Percentiles rank a stretch among this genome's conserved stretches.
Evolutionary conservation across 2,888 invertebrate species (phyloP).

Genomic region (Druceiella hillmani): DNA sequence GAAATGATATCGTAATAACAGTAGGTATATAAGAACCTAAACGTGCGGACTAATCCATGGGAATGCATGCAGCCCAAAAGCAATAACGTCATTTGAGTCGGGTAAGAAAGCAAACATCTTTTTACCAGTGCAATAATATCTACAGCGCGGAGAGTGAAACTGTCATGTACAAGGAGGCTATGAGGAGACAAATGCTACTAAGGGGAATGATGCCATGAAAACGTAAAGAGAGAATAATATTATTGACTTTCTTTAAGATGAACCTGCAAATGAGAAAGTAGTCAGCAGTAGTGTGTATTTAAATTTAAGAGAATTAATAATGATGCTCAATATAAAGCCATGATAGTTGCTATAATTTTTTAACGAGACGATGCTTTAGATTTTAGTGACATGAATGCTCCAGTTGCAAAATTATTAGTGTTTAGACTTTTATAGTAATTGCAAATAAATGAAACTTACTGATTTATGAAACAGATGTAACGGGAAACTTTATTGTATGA

Average conservation of each 20-base stretch:
- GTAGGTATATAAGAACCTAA: no score
- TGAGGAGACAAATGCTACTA: slow-evolving; percentile 12
- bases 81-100: no score
- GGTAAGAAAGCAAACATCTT: slow-evolving; percentile 8
- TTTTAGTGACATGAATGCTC: slow-evolving; percentile 17
- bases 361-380: slow-evolving; percentile 19
- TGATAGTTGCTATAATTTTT: slow-evolving; percentile 24
- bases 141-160: slow-evolving; percentile 12
- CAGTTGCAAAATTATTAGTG: slow-evolving; percentile 20
- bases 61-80: no score
- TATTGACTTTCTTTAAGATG: slow-evolving; percentile 16
- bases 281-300: slow-evolving; percentile 25
- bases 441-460: slow-evolving; percentile 17
- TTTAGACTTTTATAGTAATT: slow-evolving; percentile 18
- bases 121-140: slow-evolving; percentile 14
- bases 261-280: slow-evolving; percentile 13
- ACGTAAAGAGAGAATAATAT: slow-evolving; percentile 21
- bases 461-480: no score
- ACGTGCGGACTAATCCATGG: no score
- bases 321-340: slow-evolving; percentile 21
- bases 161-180: slow-evolving; percentile 18
- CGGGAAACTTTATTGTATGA: slow-evolving; percentile 21
- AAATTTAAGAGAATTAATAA: slow-evolving; percentile 17
- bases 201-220: slow-evolving; percentile 21
- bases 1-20: no score